Percentiles rank a stretch among this genome's conserved stretches.
phyloP scores from a whole-genome alignment of 2,797 vertebrate species.

The Tympanoctomys barrerae region DNA sequence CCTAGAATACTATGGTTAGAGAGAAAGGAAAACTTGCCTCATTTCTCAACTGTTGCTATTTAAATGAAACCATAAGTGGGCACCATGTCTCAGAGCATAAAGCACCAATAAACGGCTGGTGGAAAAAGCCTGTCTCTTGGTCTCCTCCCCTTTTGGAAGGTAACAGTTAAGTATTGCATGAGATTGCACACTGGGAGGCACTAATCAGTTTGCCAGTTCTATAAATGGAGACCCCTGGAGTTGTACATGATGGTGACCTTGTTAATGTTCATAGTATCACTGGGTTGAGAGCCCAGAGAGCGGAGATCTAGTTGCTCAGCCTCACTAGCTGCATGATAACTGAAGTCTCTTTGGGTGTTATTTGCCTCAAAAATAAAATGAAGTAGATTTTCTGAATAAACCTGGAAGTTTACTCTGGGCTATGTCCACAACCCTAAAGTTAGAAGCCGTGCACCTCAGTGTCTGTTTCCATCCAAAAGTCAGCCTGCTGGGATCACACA shows the following conservation, averaged over 20 bases:
- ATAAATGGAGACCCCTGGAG: neutral
- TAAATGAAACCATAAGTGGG: slow-evolving; percentile 32
- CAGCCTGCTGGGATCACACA: neutral
- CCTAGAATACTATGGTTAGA: neutral
- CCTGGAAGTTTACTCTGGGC: neutral
- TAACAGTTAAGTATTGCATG: neutral
- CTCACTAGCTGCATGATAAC: neutral
- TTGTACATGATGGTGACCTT: neutral
- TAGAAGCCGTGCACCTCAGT: slow-evolving; percentile 6
- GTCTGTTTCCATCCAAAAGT: neutral
- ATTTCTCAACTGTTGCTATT: slow-evolving; percentile 23
- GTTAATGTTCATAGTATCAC: neutral
- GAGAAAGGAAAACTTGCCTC: slow-evolving; percentile 37
- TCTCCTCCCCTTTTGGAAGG: neutral
- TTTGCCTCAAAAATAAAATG: slow-evolving; percentile 40
- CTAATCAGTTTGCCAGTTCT: slow-evolving; percentile 25
- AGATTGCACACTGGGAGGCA: neutral
- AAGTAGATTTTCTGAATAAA: slow-evolving; percentile 1
- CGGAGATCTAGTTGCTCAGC: neutral
- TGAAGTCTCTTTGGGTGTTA: slow-evolving; percentile 13
- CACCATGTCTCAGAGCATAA: slow-evolving; percentile 28
- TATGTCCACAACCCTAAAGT: neutral
- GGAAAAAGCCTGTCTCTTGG: neutral
- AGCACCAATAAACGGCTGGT: slow-evolving; percentile 19
- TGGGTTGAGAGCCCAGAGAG: neutral